phyloP scores from a whole-genome alignment of 2,888 invertebrate genomes.

The Polylopha cassiicola region DNA sequence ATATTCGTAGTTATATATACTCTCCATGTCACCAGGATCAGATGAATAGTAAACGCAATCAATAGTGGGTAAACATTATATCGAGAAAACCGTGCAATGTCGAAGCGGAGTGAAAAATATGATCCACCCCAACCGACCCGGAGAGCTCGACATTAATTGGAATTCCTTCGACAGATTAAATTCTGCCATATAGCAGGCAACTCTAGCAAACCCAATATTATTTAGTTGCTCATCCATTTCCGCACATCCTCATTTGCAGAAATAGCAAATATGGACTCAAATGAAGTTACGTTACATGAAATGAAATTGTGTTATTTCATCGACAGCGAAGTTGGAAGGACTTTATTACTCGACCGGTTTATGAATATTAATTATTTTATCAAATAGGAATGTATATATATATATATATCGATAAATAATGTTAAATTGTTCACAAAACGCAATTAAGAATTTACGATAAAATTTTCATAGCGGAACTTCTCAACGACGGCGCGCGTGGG shows the following conservation, averaged over 20 bases:
- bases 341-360: no score
- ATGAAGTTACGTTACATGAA: no score
- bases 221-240: conserved; percentile 2
- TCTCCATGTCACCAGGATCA: conserved; percentile 1
- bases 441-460: conserved; percentile 35
- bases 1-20: conserved; percentile 13
- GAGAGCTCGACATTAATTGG: conserved; percentile 24
- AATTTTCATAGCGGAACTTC: conserved; percentile 32
- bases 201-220: conserved; percentile 13
- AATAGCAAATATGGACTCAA: no score
- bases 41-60: conserved; percentile 7
- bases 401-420: no score
- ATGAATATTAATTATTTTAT: no score
- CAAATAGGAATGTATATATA: no score
- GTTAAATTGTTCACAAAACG: no score
- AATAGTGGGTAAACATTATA: conserved; percentile 3
- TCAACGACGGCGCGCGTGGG: conserved; percentile 38
- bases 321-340: no score
- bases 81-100: background rate
- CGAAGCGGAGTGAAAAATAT: conserved; percentile 20
- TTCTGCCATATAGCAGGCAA: conserved; percentile 17
- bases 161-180: conserved; percentile 24
- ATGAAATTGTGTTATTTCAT: no score
- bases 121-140: conserved; percentile 10
- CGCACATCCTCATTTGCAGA: no score